Base-by-base conservation (phyloP, 2,797 vertebrate genomes). In the Malacoctenus gilli region DNA sequence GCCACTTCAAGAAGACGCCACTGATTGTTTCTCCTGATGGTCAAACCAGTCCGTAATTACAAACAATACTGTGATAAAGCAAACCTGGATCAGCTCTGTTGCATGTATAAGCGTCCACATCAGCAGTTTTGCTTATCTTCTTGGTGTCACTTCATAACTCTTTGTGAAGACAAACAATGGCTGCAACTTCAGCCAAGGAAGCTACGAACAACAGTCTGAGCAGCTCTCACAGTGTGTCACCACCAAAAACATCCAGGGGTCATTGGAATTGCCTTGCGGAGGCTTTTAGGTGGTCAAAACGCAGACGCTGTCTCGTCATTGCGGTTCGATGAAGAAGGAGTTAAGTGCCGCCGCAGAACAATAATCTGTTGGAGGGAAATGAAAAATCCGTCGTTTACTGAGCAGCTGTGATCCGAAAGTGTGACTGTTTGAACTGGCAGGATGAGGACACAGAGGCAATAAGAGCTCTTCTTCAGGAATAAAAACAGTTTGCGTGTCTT, bases 1-100 rank as follows among this genome's bases (percentile, higher is more conserved):
- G 40, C 58, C 59, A 56, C 63, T 77, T 74, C 44, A 68, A 64
- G 50, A 57, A 32, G 19, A 54, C 74, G 43, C 18, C 41, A n/a
- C 39, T 37, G 43, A 75, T 68, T 9, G 41, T 23, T 39, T 20
- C 13, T 63, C 14, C 63, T 20, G n/a, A 5, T 4, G 20, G 38
- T 68, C 22, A 42, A 30, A 34, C 0, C 40, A 38, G 38, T n/a
- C n/a, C n/a, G n/a, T n/a, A 28, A 50, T 74, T 66, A 62, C 44
- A 69, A 75, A 72, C 69, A 67, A 78, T 68, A 53, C 22, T 43
- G 32, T 37, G 62, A 65, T 48, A 59, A 65, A 53, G 22, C 53
- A 57, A 61, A 60, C 49, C 8, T 13, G 1, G 6, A 57, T 79
- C 51, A 55, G 14, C 47, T 68, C 52, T 51, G 49, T 31, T 61